phyloP scores from a whole-genome alignment of 2,888 invertebrate species.

The Drosophila multiciliata region DNA sequence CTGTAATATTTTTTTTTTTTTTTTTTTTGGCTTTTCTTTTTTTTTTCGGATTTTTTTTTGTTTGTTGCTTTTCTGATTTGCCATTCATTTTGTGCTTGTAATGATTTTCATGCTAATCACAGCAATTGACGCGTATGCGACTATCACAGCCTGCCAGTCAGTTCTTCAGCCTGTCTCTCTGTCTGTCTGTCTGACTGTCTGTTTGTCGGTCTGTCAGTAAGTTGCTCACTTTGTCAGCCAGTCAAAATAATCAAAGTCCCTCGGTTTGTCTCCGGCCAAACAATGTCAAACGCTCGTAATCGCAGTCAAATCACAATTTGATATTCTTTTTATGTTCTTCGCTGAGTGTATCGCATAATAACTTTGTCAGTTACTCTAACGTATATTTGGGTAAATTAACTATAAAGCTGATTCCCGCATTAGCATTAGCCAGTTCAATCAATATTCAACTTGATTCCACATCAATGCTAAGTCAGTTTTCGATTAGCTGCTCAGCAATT shows the following conservation, averaged over 20 bases:
- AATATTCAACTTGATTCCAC: conserved; percentile 38
- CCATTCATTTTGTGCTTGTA: conserved; percentile 73
- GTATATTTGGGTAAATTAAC: conserved; percentile 23
- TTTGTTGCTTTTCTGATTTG: conserved; percentile 58
- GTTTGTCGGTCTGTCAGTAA: background rate
- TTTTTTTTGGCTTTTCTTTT: background rate
- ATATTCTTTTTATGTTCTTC: conserved; percentile 53
- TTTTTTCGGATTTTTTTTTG: conserved; percentile 7
- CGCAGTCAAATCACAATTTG: conserved; percentile 58
- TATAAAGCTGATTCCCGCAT: conserved; percentile 38
- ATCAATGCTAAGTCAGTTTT: conserved; percentile 28
- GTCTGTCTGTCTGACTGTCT: background rate
- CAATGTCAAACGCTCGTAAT: conserved; percentile 40
- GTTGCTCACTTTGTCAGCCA: conserved; percentile 29
- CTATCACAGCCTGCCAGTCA: conserved; percentile 38
- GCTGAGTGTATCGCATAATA: conserved; percentile 33
- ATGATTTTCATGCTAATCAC: conserved; percentile 80
- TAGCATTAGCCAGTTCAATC: conserved; percentile 50
- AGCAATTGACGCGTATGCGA: conserved; percentile 75
- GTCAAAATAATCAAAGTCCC: conserved; percentile 37
- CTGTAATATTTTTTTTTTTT: conserved; percentile 28
- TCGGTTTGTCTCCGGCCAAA: conserved; percentile 25
- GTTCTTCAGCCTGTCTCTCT: conserved; percentile 3
- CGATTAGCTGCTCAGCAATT: conserved; percentile 1
- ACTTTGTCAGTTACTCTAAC: conserved; percentile 32